Evolutionary conservation across 2,797 vertebrate species (phyloP).

Genomic region (Neosalanx taihuensis): DNA sequence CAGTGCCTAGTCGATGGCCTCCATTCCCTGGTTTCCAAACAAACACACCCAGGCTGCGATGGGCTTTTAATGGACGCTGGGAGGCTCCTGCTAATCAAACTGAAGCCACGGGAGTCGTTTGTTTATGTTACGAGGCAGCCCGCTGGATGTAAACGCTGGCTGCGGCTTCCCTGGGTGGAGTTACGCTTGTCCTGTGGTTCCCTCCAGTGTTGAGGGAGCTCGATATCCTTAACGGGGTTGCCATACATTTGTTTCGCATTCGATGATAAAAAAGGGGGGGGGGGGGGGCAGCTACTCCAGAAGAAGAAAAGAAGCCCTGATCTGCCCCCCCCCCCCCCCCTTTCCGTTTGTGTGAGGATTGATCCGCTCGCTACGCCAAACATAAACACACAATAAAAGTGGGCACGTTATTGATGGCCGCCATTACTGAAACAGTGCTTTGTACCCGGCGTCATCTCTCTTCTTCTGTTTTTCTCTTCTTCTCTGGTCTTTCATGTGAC

Average conservation of each 20-base stretch:
- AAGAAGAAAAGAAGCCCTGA: slow-evolving; percentile 20
- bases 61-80: slow-evolving; percentile 78
- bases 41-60: slow-evolving; percentile 67
- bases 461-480: slow-evolving; percentile 54
- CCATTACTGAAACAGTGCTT: slow-evolving; percentile 63
- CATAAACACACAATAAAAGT: slow-evolving; percentile 60
- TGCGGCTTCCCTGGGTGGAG: slow-evolving; percentile 61
- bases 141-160: slow-evolving; percentile 66
- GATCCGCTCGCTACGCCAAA: slow-evolving; percentile 49
- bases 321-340: background rate
- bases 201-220: slow-evolving; percentile 51
- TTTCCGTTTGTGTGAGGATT: slow-evolving; percentile 38
- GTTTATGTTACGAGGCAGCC: slow-evolving; percentile 72
- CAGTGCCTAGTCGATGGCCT: slow-evolving; percentile 49
- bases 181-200: slow-evolving; percentile 26
- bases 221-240: slow-evolving; percentile 57
- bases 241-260: slow-evolving; percentile 74
- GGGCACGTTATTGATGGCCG: slow-evolving; percentile 64
- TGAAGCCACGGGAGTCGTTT: slow-evolving; percentile 65
- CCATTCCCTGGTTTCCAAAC: slow-evolving; percentile 65
- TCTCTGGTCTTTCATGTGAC: slow-evolving; percentile 46
- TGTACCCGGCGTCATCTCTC: slow-evolving; percentile 53
- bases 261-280: slow-evolving; percentile 31
- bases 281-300: slow-evolving; percentile 25
- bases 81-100: slow-evolving; percentile 77